Base-by-base conservation (phyloP, 2,888 invertebrate genomes). In the Plagodis dolabraria region DNA sequence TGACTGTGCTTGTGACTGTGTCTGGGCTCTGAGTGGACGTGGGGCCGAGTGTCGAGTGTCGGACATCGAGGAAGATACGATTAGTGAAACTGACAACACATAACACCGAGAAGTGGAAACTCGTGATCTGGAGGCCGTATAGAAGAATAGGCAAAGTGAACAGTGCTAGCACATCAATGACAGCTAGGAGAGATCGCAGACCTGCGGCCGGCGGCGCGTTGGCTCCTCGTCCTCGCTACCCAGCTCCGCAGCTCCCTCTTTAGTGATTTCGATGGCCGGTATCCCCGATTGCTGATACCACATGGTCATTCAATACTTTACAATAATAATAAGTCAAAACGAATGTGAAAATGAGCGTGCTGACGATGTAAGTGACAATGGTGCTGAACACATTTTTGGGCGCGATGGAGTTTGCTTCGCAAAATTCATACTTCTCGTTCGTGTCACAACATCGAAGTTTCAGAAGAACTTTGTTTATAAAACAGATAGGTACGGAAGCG, bases 231-330 rank as follows among this genome's bases (percentile, higher is more conserved):
- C 96, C 84, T 96, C 96, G 84, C 95, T 95, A 88, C 94, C 94
- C 92, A 95, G 94, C 86, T 95, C 95, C 84, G 95, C 94, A 69
- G 85, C 87, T 71, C 86, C 86, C 85, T 97, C 97, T 94, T 96
- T 96, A 83, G 96, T 96, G 87, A 97, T 96, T 94, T 97, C 96
- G 89, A 93, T 93, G 87, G 93, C 93, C 80, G 93, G 93, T 88
- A 93, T 93, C 87, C 93, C 93, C 83, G 93, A 92, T 89, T 92
- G 92, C 92, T 92, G 82, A 89, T 83, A 89, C 90, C 89, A 90
- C 83, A 91, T 74, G 84, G 82, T 90, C 83, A 89, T 89, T 89
- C 84, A 89, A 83, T 80, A 85, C 84, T 83, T 84, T 77, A 85
- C 72, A 77, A 77, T 74, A 77, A 75, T 71, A 80, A 79, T 80